phyloP scores from a whole-genome alignment of 2,888 invertebrate species.

The Halictus quadricinctus region DNA sequence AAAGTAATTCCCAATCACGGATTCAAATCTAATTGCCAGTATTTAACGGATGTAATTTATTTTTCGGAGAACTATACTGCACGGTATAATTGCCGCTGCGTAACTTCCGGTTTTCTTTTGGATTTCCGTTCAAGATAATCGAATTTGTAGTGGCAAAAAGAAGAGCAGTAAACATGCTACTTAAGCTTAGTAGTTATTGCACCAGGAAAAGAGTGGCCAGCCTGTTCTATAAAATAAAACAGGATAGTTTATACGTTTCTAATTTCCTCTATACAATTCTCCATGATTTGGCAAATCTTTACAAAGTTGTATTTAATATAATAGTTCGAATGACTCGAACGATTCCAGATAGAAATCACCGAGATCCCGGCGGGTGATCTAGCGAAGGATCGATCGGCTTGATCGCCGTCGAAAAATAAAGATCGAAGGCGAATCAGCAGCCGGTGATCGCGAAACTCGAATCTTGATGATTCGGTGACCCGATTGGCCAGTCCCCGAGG shows the following conservation, averaged over 20 bases:
- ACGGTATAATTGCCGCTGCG: background rate
- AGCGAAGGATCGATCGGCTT: background rate
- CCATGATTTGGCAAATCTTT: background rate
- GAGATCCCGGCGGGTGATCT: background rate
- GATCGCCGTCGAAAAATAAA: constrained; percentile 22
- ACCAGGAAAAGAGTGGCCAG: background rate
- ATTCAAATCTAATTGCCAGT: background rate
- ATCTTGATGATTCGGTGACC: constrained; percentile 59
- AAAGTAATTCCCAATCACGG: background rate
- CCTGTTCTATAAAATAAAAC: background rate
- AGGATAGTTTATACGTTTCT: background rate
- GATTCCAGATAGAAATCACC: background rate
- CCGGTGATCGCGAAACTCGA: constrained; percentile 53
- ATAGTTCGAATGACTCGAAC: background rate
- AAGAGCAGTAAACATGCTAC: background rate
- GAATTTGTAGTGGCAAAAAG: background rate
- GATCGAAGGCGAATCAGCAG: constrained; percentile 28
- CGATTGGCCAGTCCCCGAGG: constrained; percentile 68
- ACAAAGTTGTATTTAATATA: no score
- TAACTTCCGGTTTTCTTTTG: background rate
- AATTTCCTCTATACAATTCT: background rate
- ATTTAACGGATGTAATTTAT: background rate
- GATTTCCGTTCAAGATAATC: background rate
- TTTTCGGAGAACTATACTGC: background rate
- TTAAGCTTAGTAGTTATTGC: background rate